phyloP scores from a whole-genome alignment of 1,140 invertebrate genomes.

The Bombus ignitus region DNA sequence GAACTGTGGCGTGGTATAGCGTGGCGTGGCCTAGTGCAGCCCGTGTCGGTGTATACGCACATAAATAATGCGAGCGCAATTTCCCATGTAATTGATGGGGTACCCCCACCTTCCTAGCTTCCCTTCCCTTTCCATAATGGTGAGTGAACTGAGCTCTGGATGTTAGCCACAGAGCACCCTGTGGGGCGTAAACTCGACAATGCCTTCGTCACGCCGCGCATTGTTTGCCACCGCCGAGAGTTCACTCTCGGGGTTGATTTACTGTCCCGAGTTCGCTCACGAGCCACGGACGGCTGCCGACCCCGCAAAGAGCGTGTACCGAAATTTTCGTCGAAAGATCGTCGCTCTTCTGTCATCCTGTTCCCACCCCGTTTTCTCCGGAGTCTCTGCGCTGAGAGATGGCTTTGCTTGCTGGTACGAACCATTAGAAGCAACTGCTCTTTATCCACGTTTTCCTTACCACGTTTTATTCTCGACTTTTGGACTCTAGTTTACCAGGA shows the following conservation, averaged over 20 bases:
- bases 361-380: background rate
- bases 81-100: conserved; percentile 81
- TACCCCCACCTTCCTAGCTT: conserved; percentile 44
- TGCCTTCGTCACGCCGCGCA: conserved; percentile 79
- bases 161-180: conserved; percentile 70
- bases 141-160: conserved; percentile 72
- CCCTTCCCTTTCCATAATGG: conserved; percentile 71
- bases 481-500: background rate
- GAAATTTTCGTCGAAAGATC: conserved; percentile 67
- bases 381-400: background rate
- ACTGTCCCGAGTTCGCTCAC: conserved; percentile 67
- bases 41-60: conserved; percentile 70
- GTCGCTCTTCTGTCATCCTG: conserved; percentile 48
- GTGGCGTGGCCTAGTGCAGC: conserved; percentile 58
- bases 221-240: conserved; percentile 77
- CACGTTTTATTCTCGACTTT: background rate
- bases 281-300: conserved; percentile 63
- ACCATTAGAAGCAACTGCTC: background rate
- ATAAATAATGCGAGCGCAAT: conserved; percentile 81
- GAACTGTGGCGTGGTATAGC: conserved; percentile 60
- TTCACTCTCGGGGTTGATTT: conserved; percentile 74
- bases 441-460: background rate
- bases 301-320: conserved; percentile 77
- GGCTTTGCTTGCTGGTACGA: background rate
- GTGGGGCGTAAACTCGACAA: conserved; percentile 80